A percentile compares a stretch with the other conserved stretches of the same genome.
Conservation (phyloP, 2,113 vertebrate species). For the Dipodomys ordii region DNA sequence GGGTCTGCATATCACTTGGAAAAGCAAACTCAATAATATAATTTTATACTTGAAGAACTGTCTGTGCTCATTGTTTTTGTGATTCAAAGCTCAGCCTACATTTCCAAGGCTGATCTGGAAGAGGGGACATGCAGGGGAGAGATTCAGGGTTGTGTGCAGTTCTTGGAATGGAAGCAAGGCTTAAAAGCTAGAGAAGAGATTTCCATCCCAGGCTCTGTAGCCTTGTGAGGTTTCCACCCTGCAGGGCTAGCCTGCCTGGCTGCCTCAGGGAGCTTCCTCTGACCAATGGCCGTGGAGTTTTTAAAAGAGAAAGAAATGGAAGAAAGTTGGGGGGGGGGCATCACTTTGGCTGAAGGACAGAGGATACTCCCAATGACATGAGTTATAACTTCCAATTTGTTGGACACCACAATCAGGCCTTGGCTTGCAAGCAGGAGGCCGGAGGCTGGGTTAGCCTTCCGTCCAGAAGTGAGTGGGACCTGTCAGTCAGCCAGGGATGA, state of each 20-base stretch:
- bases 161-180: background rate
- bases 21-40: conserved; percentile 24
- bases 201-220: background rate
- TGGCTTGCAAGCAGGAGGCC: conserved; percentile 68
- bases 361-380: conserved; percentile 74
- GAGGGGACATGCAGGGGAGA: background rate
- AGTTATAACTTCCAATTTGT: conserved; percentile 89
- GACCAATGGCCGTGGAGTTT: background rate
- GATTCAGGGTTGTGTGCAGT: background rate
- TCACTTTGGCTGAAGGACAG: conserved; percentile 54
- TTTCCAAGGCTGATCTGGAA: background rate
- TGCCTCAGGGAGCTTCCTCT: background rate
- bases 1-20: background rate
- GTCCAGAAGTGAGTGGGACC: conserved; percentile 77
- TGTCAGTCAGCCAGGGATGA: conserved; percentile 82
- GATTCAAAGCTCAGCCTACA: background rate
- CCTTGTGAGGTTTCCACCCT: background rate
- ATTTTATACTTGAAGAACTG: conserved; percentile 38
- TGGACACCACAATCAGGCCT: conserved; percentile 89
- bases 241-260: background rate
- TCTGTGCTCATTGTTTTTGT: conserved; percentile 5
- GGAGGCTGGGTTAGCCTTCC: conserved; percentile 70
- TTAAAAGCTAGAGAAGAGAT: background rate
- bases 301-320: conserved; percentile 32
- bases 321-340: background rate